Percentiles rank a stretch among this genome's conserved stretches.
These are phyloP conservation scores for Liasis olivaceus DNA, from an alignment of 2,797 vertebrate species.

Conservation along the genomic window DNA sequence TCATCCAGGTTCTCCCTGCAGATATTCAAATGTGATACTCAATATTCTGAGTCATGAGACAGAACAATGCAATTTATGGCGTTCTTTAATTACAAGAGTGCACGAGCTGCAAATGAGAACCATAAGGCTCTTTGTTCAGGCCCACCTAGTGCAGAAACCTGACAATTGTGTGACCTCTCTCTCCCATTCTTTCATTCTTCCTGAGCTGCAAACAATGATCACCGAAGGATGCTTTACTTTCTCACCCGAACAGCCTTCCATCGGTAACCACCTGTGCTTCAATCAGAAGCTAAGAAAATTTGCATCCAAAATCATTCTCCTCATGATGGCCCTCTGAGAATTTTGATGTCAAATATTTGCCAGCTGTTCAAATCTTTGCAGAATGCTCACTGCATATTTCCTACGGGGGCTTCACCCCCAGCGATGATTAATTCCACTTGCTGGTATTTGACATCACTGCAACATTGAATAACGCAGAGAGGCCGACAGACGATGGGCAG, in stretches of 20 bases:
- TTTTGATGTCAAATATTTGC: neutral
- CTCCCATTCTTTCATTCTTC: neutral
- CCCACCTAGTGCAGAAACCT: neutral
- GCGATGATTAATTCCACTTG: neutral
- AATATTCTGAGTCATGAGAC: neutral
- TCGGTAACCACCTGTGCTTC: neutral
- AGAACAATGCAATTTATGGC: conserved; percentile 33
- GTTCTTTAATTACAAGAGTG: neutral
- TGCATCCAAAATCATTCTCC: neutral
- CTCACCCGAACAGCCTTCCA: neutral
- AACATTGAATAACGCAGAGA: neutral
- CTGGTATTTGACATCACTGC: neutral
- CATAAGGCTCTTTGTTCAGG: neutral
- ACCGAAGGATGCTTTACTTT: neutral
- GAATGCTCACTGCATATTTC: neutral
- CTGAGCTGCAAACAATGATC: neutral
- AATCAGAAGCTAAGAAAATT: neutral
- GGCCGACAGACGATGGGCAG: too few relatives aligned
- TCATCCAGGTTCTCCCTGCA: neutral
- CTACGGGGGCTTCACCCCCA: neutral
- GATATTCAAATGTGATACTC: conserved; percentile 9
- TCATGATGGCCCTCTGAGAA: neutral
- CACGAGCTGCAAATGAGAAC: neutral
- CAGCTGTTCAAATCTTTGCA: neutral
- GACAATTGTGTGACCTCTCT: neutral